phyloP scores from a whole-genome alignment of 2,113 vertebrate species.

The Polypterus senegalus region DNA sequence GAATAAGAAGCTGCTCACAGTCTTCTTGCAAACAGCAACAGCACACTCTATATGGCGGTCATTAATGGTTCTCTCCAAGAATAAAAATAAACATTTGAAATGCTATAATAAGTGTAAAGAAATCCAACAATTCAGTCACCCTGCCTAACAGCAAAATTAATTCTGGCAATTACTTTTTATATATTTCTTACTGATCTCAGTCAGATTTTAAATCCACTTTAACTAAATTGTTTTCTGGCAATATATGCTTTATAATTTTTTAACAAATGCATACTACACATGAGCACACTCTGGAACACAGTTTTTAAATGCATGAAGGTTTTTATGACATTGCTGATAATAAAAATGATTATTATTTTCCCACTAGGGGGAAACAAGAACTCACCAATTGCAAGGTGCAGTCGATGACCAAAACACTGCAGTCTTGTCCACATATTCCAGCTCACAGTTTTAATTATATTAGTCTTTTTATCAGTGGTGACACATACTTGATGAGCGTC shows the following conservation, averaged over 20 bases:
- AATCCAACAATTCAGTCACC: background rate
- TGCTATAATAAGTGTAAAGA: background rate
- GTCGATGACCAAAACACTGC: slow-evolving; percentile 5
- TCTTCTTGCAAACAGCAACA: too few species aligned
- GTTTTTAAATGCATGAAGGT: slow-evolving; percentile 2
- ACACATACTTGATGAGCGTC: background rate
- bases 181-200: background rate
- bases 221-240: background rate
- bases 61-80: too few species aligned
- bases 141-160: background rate
- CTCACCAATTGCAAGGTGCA: background rate
- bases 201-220: background rate
- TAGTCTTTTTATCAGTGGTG: background rate
- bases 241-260: too few species aligned
- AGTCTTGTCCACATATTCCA: background rate
- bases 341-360: slow-evolving; percentile 5
- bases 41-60: too few species aligned
- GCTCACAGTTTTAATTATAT: background rate
- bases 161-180: background rate
- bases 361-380: slow-evolving; percentile 2
- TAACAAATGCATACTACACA: too few species aligned
- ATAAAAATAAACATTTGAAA: too few species aligned
- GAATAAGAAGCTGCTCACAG: too few species aligned
- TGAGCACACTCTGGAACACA: background rate
- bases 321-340: background rate